Base-by-base conservation (phyloP, 2,888 invertebrate genomes). In the Agrotis puta region DNA sequence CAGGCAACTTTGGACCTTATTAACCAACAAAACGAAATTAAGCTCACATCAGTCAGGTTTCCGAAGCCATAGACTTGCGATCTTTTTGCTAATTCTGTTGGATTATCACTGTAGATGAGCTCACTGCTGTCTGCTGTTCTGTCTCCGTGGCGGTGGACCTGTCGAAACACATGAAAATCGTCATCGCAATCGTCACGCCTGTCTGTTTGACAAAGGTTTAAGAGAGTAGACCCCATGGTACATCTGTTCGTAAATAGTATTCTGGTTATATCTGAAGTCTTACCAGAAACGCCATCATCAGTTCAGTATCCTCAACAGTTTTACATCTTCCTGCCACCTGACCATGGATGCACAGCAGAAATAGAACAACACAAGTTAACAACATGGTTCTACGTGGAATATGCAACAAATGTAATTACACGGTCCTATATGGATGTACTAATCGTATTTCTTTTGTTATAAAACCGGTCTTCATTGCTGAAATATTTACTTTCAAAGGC, bases 261-360 rank as follows among this genome's bases (percentile, higher is more conserved):
- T 39, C 39, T 39, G 9, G 0, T 5, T 45, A 16, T 45, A 13
- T 45, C 14, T 45, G 45, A 14, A 14, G 51, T 33, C 22, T 48
- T 65, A 59, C 65, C 59, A 65, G 14, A 58, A 59, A 58, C 14
- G 61, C 65, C 65, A 65, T 65, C 22, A 18, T 18, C 43, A 65
- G 18, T 18, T 65, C 65, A 33, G 59, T 65, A 59, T 59, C 59
- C 9, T 58, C 59, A 22, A 58, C 59, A 33, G 20, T 22, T 9
- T 47, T 47, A 18, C 58, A 65, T 33, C 18, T 48, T n/a, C 47
- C 59, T 22, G 47, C 59, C 5, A n/a, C 14, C 2, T 18, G 18
- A 20, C 18, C 59, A 18, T 33, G 45, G 9, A 47, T 2, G 27
- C 33, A 58, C 59, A 65, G 14, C 13, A 48, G 33, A 33, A 33